phyloP scores from a whole-genome alignment of 2,888 invertebrate species.

The Melangyna quadrimaculata region DNA sequence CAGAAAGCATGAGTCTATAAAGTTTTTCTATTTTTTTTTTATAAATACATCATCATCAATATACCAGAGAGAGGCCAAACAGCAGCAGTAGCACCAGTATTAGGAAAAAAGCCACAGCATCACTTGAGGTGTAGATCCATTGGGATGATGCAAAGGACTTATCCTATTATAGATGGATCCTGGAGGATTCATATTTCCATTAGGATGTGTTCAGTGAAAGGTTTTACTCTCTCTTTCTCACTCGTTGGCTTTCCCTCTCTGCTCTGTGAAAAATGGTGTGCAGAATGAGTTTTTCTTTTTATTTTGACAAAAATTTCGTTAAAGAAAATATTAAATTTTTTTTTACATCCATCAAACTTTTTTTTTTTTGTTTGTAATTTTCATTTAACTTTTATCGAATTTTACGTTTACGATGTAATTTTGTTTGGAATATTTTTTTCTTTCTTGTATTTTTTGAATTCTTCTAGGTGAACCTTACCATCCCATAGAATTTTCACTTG shows the following conservation, averaged over 20 bases:
- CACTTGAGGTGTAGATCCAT: slow-evolving; percentile 16
- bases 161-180: slow-evolving; percentile 66
- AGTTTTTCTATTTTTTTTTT: slow-evolving; percentile 15
- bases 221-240: background rate
- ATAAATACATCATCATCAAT: slow-evolving; percentile 26
- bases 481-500: background rate
- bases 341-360: slow-evolving; percentile 1
- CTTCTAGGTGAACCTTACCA: background rate
- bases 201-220: slow-evolving; percentile 53
- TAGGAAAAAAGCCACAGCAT: slow-evolving; percentile 1
- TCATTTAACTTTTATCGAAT: slow-evolving; percentile 63
- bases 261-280: background rate
- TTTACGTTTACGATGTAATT: slow-evolving; percentile 43
- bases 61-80: background rate
- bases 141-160: slow-evolving; percentile 54
- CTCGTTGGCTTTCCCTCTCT: background rate
- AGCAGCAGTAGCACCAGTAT: background rate
- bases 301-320: slow-evolving; percentile 22
- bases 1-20: slow-evolving; percentile 44
- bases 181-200: slow-evolving; percentile 69
- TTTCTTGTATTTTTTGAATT: background rate
- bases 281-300: background rate
- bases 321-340: slow-evolving; percentile 18
- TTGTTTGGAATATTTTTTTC: slow-evolving; percentile 41
- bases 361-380: slow-evolving; percentile 17